Conservation (phyloP, 2,797 vertebrate species). For the Chiropotes sagulatus region DNA sequence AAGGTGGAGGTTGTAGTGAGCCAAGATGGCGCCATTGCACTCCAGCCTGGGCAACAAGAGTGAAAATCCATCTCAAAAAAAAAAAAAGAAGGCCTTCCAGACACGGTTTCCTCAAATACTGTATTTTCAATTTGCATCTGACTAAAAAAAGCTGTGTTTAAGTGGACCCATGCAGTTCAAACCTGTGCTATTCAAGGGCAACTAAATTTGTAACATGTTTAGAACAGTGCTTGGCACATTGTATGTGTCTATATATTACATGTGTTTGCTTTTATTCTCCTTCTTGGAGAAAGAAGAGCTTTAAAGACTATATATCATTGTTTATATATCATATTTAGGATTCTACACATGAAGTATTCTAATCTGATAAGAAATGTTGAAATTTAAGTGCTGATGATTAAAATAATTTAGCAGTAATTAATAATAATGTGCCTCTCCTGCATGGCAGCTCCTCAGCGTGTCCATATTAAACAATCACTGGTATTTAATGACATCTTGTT, state of each 20-base stretch:
- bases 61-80: too few relatives aligned
- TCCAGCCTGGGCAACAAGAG: too few relatives aligned
- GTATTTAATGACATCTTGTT: slow-evolving; percentile 79
- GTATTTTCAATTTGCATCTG: background rate
- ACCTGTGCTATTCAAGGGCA: background rate
- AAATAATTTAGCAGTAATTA: slow-evolving; percentile 72
- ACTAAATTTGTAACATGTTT: background rate
- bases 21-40: too few relatives aligned
- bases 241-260: background rate
- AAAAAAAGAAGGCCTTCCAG: background rate
- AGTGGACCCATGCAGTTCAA: background rate
- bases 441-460: slow-evolving; percentile 5
- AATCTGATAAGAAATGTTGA: slow-evolving; percentile 67
- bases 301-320: background rate
- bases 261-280: background rate
- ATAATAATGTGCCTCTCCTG: slow-evolving; percentile 55
- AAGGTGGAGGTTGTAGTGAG: too few relatives aligned
- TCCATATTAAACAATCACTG: slow-evolving; percentile 67
- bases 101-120: background rate
- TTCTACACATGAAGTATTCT: background rate
- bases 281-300: background rate
- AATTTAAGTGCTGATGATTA: slow-evolving; percentile 70
- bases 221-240: background rate
- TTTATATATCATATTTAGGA: background rate
- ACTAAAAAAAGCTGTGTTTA: background rate